These are phyloP conservation scores for Enteromius radiatus DNA, from an alignment of 2,797 vertebrate species.

Conservation along the genomic window DNA sequence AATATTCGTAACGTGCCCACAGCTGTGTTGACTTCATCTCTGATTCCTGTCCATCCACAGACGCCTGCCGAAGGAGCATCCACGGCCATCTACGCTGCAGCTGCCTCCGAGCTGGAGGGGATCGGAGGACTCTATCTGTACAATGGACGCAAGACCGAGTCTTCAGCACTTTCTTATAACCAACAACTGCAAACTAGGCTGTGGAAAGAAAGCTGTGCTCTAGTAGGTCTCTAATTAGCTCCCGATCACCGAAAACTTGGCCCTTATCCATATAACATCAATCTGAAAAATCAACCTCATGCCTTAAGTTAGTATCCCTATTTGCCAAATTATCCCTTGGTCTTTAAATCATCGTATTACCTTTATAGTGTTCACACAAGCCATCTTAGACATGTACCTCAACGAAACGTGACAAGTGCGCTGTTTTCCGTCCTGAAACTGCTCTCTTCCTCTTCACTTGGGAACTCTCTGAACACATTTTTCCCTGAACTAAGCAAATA, in stretches of 20 bases:
- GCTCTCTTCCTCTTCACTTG: background rate
- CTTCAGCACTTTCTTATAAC: conserved; percentile 78
- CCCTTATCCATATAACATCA: background rate
- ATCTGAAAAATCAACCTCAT: background rate
- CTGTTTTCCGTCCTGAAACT: background rate
- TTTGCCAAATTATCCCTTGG: conserved; percentile 1
- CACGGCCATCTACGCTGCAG: conserved; percentile 79
- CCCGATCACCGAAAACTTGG: background rate
- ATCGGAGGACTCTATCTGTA: conserved; percentile 85
- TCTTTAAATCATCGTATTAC: conserved; percentile 4
- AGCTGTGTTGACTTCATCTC: conserved; percentile 13
- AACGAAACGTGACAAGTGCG: background rate
- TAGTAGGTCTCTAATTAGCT: conserved; percentile 73
- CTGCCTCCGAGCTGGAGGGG: conserved; percentile 82
- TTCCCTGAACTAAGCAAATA: background rate
- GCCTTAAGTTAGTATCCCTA: conserved; percentile 22
- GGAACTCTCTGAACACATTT: background rate
- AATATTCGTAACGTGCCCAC: background rate
- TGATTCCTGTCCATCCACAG: conserved; percentile 69
- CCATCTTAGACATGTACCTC: conserved; percentile 10
- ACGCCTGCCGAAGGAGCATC: conserved; percentile 89
- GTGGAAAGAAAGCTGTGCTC: conserved; percentile 85
- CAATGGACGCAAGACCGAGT: conserved; percentile 82
- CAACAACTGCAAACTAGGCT: conserved; percentile 79
- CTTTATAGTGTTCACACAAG: background rate